phyloP scores from a whole-genome alignment of 2,888 invertebrate genomes.

The Caenorhabditis japonica region DNA sequence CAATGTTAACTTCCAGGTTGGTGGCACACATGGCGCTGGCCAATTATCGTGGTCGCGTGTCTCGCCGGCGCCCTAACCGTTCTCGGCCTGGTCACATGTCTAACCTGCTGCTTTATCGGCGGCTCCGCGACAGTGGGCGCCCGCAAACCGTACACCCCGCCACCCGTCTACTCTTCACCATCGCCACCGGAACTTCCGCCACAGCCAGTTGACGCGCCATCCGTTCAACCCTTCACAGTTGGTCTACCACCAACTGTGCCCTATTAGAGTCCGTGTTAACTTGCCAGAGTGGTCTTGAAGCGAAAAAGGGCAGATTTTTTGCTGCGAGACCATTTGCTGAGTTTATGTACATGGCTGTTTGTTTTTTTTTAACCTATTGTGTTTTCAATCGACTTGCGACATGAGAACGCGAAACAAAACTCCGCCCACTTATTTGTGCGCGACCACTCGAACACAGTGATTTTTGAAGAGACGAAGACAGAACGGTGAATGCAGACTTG shows the following conservation, averaged over 20 bases:
- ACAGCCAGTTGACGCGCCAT: slow-evolving; percentile 34
- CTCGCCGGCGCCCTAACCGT: slow-evolving; percentile 16
- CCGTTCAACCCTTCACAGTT: slow-evolving; percentile 44
- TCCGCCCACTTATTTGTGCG: too few relatives aligned
- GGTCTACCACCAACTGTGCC: slow-evolving; percentile 39
- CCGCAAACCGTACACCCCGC: slow-evolving; percentile 35
- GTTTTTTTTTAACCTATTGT: too few relatives aligned
- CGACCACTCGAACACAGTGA: too few relatives aligned
- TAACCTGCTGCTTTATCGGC: slow-evolving; percentile 44
- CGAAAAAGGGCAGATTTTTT: too few relatives aligned
- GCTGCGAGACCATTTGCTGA: too few relatives aligned
- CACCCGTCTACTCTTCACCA: slow-evolving; percentile 42
- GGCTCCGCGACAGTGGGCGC: slow-evolving; percentile 29
- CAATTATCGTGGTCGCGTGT: slow-evolving; percentile 26
- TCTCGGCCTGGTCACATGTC: slow-evolving; percentile 16
- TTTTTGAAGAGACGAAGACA: too few relatives aligned
- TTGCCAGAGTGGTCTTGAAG: too few relatives aligned
- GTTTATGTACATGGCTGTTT: too few relatives aligned
- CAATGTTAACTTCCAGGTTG: slow-evolving; percentile 39
- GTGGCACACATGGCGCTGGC: slow-evolving; percentile 47
- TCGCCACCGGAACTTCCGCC: slow-evolving; percentile 41
- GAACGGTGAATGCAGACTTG: too few relatives aligned
- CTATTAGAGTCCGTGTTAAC: too few relatives aligned
- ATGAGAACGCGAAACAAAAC: too few relatives aligned
- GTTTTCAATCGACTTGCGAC: too few relatives aligned